Base-by-base conservation (phyloP, 2,888 invertebrate genomes). In the Germaria angustata region DNA sequence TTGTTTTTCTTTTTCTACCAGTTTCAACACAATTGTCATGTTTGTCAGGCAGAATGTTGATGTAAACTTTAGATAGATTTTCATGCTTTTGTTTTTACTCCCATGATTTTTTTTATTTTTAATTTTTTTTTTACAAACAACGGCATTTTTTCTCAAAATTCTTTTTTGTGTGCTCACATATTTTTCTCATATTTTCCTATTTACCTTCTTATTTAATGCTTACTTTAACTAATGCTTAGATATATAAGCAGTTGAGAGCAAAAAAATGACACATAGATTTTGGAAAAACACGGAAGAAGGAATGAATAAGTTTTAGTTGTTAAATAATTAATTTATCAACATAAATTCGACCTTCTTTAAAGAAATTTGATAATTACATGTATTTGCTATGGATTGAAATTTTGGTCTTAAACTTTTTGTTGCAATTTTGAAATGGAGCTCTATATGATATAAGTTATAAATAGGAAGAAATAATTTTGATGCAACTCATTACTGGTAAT, bases 1-100 rank as follows among this genome's bases (percentile, higher is more conserved):
- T 46, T 59, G 24, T 5, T 22, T 20, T 2, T 28, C 28, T 13
- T 46, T 28, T 20, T 7, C 13, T 39, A 11, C n/a, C 11, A 20
- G 1, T 68, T 77, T 61, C 66, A 72, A 49, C 61, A 61, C 76
- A 77, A 68, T 77, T 77, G 81, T 77, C 71, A 76, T 66, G 72
- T 71, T 71, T 76, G 71, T 61, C 59, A 81, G 49, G 20, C 80
- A 65, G 65, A 63, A 66, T 75, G 69, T 71, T 63, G 59, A 36
- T 57, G 41, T 57, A 59, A 80, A 76, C 68, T 66, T 69, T 80
- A 39, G 53, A 51, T 34, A 22, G 63, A 73, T 63, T 79, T 51
- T 15, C 7, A 39, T 11, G 17, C 13, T 69, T 46, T 44, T 59
- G 28, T 32, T 63, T 71, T 57, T 46, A 15, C 32, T 22, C 28